Percentiles rank a stretch among this genome's conserved stretches.
phyloP scores from a whole-genome alignment of 2,797 vertebrate species.

The Poecilia gillii region DNA sequence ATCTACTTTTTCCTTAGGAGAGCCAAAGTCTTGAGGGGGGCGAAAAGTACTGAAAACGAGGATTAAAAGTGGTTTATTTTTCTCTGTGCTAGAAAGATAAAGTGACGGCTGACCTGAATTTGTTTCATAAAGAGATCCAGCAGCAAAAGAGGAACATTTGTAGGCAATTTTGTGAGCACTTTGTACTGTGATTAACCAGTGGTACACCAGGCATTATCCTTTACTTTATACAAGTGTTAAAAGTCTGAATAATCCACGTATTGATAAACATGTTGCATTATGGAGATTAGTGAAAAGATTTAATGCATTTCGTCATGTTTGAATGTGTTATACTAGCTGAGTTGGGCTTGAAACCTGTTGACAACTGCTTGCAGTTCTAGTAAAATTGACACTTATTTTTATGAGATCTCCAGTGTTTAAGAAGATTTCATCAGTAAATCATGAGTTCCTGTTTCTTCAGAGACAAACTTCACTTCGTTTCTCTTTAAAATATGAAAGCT shows the following conservation, averaged over 20 bases:
- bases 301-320: background rate
- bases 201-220: background rate
- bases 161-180: constrained; percentile 2
- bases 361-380: no score
- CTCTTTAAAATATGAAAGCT: background rate
- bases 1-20: background rate
- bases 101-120: constrained; percentile 13
- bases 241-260: background rate
- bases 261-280: background rate
- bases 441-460: background rate
- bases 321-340: no score
- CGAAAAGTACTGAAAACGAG: constrained; percentile 6
- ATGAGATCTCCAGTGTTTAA: background rate
- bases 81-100: constrained; percentile 9
- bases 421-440: background rate
- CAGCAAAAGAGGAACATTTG: constrained; percentile 11
- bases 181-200: background rate
- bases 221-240: background rate
- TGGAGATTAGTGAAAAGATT: background rate
- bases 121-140: constrained; percentile 30
- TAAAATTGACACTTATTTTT: background rate
- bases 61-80: constrained; percentile 17
- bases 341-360: no score
- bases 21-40: constrained; percentile 19
- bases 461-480: background rate